Conservation (phyloP, 2,888 invertebrate species). For the Apodemia duryi region DNA sequence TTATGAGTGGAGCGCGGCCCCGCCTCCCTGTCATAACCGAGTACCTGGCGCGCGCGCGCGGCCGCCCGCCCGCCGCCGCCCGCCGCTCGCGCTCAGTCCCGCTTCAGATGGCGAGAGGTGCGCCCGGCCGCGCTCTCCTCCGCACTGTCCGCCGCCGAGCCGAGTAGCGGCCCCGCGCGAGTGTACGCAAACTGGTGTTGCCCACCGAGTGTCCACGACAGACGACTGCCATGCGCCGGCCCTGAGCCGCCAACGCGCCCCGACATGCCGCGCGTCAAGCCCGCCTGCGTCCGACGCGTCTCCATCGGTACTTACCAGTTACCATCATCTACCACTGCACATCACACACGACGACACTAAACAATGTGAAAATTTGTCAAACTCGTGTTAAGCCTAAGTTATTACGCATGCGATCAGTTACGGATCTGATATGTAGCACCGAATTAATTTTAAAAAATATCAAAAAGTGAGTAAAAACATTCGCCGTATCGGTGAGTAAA, state of each 20-base stretch:
- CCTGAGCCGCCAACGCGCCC: constrained; percentile 52
- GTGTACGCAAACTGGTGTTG: constrained; percentile 42
- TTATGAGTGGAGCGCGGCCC: constrained; percentile 82
- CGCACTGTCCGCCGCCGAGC: constrained; percentile 39
- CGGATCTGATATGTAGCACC: neutral
- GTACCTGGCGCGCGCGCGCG: constrained; percentile 82
- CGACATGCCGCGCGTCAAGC: constrained; percentile 76
- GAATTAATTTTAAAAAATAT: neutral
- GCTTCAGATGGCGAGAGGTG: constrained; percentile 77
- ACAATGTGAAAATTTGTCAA: constrained; percentile 35
- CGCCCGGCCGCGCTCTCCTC: constrained; percentile 53
- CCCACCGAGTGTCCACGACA: constrained; percentile 40
- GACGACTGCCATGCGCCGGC: constrained; percentile 67
- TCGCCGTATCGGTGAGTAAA: constrained; percentile 6
- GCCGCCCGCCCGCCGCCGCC: constrained; percentile 60
- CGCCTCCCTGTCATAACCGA: constrained; percentile 85
- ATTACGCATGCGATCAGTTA: constrained; percentile 2
- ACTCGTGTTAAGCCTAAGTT: constrained; percentile 25
- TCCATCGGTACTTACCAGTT: constrained; percentile 72
- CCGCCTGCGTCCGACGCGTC: constrained; percentile 77
- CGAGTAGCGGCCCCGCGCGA: constrained; percentile 50
- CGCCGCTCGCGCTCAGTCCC: constrained; percentile 70
- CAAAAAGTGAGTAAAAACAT: neutral
- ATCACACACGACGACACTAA: constrained; percentile 47
- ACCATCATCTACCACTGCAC: constrained; percentile 41